Evolutionary conservation across 2,113 vertebrate species (phyloP).

Genomic region (Colossoma macropomum): DNA sequence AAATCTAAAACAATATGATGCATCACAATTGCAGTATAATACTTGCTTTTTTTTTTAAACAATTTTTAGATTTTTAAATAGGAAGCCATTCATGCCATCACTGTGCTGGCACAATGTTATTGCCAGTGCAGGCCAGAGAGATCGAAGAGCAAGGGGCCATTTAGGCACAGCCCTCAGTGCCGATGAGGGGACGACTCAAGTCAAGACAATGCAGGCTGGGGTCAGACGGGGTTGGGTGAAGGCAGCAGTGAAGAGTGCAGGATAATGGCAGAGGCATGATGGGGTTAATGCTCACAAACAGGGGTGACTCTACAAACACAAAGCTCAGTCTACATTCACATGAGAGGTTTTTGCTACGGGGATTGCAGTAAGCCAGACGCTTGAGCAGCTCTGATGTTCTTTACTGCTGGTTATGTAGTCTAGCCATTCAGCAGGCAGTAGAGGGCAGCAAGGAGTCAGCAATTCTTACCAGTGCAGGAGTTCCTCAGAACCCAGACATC

Average conservation of each 20-base stretch:
- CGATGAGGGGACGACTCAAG: not conserved
- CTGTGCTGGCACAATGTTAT: not conserved
- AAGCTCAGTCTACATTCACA: conserved; percentile 14
- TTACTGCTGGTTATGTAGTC: not conserved
- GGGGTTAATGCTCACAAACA: conserved; percentile 10
- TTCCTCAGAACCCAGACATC: conserved; percentile 78
- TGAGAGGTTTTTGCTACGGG: not conserved
- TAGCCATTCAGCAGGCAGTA: conserved; percentile 37
- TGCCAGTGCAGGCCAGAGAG: not conserved
- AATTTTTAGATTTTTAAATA: not conserved
- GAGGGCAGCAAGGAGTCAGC: conserved; percentile 8
- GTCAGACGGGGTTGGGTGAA: not conserved
- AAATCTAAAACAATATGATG: not conserved
- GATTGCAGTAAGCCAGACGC: not conserved
- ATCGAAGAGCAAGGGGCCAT: not conserved
- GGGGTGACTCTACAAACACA: conserved; percentile 7
- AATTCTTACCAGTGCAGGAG: conserved; percentile 71
- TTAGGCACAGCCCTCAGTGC: not conserved
- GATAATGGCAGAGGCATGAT: not conserved
- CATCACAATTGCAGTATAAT: no score
- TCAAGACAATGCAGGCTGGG: conserved; percentile 30
- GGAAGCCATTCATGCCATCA: not conserved
- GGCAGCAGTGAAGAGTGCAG: conserved; percentile 11
- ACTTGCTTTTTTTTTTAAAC: not conserved
- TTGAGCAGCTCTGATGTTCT: not conserved